Conservation (phyloP, 2,888 invertebrate genomes). For the Cantharis flavilabris region DNA sequence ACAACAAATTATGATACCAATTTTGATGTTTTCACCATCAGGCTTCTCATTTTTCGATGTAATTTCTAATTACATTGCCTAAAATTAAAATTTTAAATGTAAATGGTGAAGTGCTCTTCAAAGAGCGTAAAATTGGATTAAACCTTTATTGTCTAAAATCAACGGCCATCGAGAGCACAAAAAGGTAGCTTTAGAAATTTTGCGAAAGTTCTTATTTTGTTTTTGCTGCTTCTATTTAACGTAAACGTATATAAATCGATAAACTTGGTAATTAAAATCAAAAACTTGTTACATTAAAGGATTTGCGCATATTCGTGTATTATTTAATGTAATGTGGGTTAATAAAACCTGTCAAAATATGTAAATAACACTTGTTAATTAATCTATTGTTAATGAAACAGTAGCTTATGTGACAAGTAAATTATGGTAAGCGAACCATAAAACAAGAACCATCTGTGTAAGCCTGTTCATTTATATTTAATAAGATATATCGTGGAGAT, state of each 20-base stretch:
- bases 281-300: background rate
- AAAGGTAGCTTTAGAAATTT: too few species aligned
- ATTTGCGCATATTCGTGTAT: background rate
- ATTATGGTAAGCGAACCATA: slow-evolving; percentile 18
- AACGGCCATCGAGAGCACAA: too few species aligned
- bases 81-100: too few species aligned
- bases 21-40: too few species aligned
- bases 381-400: slow-evolving; percentile 11
- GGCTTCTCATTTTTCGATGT: too few species aligned
- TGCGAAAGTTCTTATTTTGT: too few species aligned
- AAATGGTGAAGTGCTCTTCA: too few species aligned
- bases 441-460: slow-evolving; percentile 21
- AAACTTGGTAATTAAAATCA: background rate
- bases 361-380: slow-evolving; percentile 20
- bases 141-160: too few species aligned
- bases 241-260: background rate
- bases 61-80: too few species aligned
- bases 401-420: slow-evolving; percentile 16
- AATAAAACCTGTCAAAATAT: slow-evolving; percentile 20
- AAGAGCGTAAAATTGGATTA: too few species aligned
- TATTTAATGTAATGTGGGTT: slow-evolving; percentile 14
- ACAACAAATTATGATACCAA: too few species aligned
- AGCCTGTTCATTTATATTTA: slow-evolving; percentile 6
- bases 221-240: too few species aligned
- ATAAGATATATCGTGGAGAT: background rate